Conservation (phyloP, 2,113 vertebrate genomes). For the Leptobrachium leishanense region DNA sequence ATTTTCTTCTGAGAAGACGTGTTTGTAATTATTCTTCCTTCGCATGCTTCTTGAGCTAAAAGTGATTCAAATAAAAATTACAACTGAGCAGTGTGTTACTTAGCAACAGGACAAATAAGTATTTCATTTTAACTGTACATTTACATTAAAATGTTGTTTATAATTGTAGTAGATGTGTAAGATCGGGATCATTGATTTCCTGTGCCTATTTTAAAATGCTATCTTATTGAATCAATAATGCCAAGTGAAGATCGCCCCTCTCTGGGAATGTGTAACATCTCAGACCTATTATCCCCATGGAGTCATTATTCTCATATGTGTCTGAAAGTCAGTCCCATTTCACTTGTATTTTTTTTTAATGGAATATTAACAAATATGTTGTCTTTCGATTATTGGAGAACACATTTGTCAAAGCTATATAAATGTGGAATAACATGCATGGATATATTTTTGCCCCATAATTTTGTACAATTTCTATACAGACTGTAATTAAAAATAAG, state of each 20-base stretch:
- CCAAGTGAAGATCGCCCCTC: slow-evolving; percentile 3
- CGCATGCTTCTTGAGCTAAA: neutral
- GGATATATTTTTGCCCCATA: too few species aligned
- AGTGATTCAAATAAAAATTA: slow-evolving; percentile 11
- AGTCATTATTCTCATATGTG: slow-evolving; percentile 18
- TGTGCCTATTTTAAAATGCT: slow-evolving; percentile 29
- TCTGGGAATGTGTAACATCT: slow-evolving; percentile 22
- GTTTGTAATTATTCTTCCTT: neutral
- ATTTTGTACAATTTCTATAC: too few species aligned
- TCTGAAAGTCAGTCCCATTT: neutral
- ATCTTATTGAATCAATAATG: slow-evolving; percentile 37
- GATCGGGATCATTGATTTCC: slow-evolving; percentile 39
- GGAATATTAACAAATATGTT: neutral
- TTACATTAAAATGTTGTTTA: slow-evolving; percentile 40
- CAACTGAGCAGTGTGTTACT: slow-evolving; percentile 14
- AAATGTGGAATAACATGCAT: too few species aligned
- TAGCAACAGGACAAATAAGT: slow-evolving; percentile 37
- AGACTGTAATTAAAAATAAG: too few species aligned
- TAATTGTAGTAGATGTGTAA: slow-evolving; percentile 42
- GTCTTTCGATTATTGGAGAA: neutral
- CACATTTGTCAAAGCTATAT: neutral
- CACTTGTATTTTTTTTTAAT: neutral
- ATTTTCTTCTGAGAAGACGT: neutral
- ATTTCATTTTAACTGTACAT: slow-evolving; percentile 40
- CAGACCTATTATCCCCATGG: neutral